Evolutionary conservation across 53 echinoderm and acorn worm genomes (phyloP).

Genomic region (Hippasteria phrygiana): DNA sequence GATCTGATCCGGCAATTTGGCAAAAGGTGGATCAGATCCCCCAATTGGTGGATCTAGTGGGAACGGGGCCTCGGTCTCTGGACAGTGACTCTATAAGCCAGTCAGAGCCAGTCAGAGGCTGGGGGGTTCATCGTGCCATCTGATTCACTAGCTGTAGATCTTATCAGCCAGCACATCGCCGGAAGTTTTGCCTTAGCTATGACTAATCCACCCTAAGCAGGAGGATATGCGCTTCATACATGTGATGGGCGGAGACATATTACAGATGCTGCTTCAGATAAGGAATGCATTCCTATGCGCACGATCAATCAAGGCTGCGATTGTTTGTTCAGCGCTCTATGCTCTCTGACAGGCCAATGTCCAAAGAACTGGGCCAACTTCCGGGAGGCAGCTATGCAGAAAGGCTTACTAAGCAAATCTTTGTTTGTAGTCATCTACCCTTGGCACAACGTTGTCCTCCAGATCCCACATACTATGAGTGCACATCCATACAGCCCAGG

Average conservation of each 20-base stretch:
- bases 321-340: neutral
- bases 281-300: neutral
- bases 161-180: constrained; percentile 30
- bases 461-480: no score
- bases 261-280: constrained; percentile 24
- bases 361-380: neutral
- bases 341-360: neutral
- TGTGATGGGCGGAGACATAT: constrained; percentile 8
- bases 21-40: no score
- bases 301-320: neutral
- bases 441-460: no score
- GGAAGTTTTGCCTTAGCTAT: constrained; percentile 44
- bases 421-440: no score
- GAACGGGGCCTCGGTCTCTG: no score
- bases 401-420: no score
- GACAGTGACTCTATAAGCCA: neutral
- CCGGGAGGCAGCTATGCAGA: neutral
- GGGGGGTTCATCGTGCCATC: neutral
- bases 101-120: neutral
- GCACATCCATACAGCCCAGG: no score
- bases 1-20: no score
- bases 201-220: constrained; percentile 30
- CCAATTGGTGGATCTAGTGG: no score
- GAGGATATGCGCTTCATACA: neutral
- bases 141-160: constrained; percentile 12